These are phyloP conservation scores for Ranitomeya imitator DNA, from an alignment of 2,113 vertebrate genomes.

Conservation along the genomic window DNA sequence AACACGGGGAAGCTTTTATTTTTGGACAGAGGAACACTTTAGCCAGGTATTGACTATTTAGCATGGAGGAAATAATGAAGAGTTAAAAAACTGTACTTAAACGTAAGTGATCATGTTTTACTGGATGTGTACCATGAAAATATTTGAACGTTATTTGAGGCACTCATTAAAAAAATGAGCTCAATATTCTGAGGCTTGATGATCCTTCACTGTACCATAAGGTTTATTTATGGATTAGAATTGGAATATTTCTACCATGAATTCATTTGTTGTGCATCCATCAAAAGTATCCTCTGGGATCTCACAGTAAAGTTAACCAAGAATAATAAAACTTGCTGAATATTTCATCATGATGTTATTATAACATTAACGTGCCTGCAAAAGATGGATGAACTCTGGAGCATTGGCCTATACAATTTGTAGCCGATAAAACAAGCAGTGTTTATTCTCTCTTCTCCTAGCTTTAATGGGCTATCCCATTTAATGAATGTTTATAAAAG, in stretches of 20 bases:
- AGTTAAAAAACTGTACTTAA: no score
- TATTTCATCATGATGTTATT: slow-evolving; percentile 48
- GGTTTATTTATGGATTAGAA: slow-evolving; percentile 27
- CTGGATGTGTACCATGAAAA: not conserved
- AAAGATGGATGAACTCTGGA: slow-evolving; percentile 40
- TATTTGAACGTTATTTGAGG: not conserved
- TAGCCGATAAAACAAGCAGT: slow-evolving; percentile 27
- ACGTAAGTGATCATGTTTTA: not conserved
- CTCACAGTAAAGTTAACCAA: slow-evolving; percentile 36
- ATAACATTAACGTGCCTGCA: slow-evolving; percentile 34
- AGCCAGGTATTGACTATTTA: no score
- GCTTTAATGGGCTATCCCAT: slow-evolving; percentile 29
- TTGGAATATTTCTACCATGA: slow-evolving; percentile 6
- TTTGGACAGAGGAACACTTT: no score
- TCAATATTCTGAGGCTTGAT: slow-evolving; percentile 6
- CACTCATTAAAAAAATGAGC: not conserved
- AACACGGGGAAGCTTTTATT: no score
- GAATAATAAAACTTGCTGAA: slow-evolving; percentile 44
- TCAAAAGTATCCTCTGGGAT: not conserved
- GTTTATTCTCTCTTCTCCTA: slow-evolving; percentile 44
- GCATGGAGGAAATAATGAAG: no score
- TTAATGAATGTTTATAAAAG: slow-evolving; percentile 41
- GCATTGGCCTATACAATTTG: slow-evolving; percentile 18
- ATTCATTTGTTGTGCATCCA: slow-evolving; percentile 23
- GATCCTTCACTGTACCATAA: slow-evolving; percentile 5